These are phyloP conservation scores for Calosoma granatense DNA, from an alignment of 1,140 invertebrate species.

Conservation along the genomic window DNA sequence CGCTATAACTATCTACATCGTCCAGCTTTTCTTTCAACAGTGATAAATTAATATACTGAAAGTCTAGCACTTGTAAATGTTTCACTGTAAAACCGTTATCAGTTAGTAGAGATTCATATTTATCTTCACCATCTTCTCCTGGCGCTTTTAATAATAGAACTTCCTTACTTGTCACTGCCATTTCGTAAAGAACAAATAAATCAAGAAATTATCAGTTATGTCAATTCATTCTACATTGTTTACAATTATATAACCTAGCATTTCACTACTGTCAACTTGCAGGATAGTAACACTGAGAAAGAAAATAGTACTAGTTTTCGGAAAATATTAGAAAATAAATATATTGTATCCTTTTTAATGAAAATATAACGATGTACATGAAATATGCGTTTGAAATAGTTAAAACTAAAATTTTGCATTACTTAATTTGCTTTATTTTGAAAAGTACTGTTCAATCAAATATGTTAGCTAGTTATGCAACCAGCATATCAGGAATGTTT, in stretches of 20 bases:
- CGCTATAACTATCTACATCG: slow-evolving; percentile 26
- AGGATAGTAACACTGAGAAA: too few species aligned
- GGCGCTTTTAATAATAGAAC: slow-evolving; percentile 27
- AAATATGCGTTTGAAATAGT: too few species aligned
- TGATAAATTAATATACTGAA: slow-evolving; percentile 33
- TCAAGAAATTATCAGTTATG: neutral
- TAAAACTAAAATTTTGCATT: too few species aligned
- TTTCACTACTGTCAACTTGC: too few species aligned
- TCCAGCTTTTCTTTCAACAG: slow-evolving; percentile 28
- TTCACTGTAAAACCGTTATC: slow-evolving; percentile 23
- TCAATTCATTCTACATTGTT: neutral
- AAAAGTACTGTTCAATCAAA: too few species aligned
- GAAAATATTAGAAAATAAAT: too few species aligned
- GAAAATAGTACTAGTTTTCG: too few species aligned
- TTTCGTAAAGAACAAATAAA: slow-evolving; percentile 3
- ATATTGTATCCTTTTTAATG: too few species aligned
- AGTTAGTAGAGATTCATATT: slow-evolving; percentile 25
- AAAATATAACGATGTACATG: too few species aligned
- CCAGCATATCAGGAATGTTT: too few species aligned
- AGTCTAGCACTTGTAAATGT: slow-evolving; percentile 31
- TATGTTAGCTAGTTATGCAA: too few species aligned
- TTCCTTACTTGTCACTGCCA: slow-evolving; percentile 18
- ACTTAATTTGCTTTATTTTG: too few species aligned
- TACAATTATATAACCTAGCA: neutral
- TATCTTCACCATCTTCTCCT: slow-evolving; percentile 21